Evolutionary conservation across 2,888 invertebrate genomes (phyloP), one percentile per base, ranked within the genome.

Genomic region (Spilosoma lubricipeda): DNA sequence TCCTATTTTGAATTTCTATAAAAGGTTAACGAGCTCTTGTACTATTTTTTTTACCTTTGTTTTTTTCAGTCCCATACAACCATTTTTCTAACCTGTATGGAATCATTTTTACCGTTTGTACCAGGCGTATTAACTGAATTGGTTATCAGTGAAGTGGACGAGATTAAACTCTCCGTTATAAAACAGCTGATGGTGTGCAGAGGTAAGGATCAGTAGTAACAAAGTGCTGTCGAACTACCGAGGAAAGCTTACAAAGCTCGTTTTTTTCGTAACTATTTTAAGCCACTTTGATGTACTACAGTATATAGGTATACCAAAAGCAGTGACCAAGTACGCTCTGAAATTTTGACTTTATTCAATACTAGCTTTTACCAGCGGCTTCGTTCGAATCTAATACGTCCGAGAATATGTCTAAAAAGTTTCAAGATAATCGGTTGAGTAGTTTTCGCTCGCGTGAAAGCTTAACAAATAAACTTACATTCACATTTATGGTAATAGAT

Each of bases 111-210:
- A 30, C 67, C 71, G 0, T 70, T 74, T 33, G 15, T 74, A 18
- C 67, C 74, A 30, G 71, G 67, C 15, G 20, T 74, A 18, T 15
- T 71, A 36, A 52, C 39, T 13, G 67, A 74, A 64, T 63, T 74
- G 48, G 27, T 74, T 52, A 68, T 27, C 4, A 36, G 64, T n/a
- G 71, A 75, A 36, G 65, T 72, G 36, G 71, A 75, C 11, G 39
- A 72, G 65, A 71, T 75, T n/a, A 68, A 20, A 42, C 45, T 68
- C 11, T 42, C 42, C 23, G 27, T 67, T 39, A n/a, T 68, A 27
- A 75, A 75, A 42, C 75, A 72, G 56, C 52, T 75, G 30, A 18
- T 75, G 48, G 72, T 72, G 23, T 75, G 68, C 66, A 72, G 42
- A 72, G 72, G 75, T 75, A 59, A 64, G 68, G 36, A n/a, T 9